These are phyloP conservation scores for Sminthurides bifidus DNA, from an alignment of 1,140 invertebrate species.

Conservation along the genomic window DNA sequence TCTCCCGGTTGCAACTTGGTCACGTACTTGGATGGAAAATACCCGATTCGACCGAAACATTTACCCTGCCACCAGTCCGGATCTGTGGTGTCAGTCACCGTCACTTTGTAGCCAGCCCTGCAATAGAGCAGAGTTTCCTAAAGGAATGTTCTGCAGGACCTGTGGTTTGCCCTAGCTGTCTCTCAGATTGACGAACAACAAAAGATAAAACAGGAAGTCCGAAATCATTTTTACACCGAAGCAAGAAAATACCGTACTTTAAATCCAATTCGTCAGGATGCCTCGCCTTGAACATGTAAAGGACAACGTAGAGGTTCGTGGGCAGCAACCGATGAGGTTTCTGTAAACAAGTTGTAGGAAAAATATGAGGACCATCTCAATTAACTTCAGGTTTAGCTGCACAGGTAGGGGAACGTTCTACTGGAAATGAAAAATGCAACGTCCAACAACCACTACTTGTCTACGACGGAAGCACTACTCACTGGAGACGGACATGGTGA, in stretches of 20 bases:
- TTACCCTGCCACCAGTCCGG: slow-evolving; percentile 96
- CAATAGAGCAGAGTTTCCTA: slow-evolving; percentile 22
- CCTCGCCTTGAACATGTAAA: slow-evolving; percentile 88
- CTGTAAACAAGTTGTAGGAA: too few relatives aligned
- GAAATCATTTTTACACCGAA: too few relatives aligned
- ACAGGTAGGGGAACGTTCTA: too few relatives aligned
- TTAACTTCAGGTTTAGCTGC: too few relatives aligned
- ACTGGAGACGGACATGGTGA: slow-evolving; percentile 82
- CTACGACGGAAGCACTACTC: slow-evolving; percentile 28
- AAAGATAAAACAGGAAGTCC: too few relatives aligned
- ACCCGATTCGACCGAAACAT: slow-evolving; percentile 71
- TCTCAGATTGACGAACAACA: too few relatives aligned
- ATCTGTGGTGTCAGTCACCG: slow-evolving; percentile 44
- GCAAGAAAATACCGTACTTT: slow-evolving; percentile 56
- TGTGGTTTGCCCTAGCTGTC: too few relatives aligned
- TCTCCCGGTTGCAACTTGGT: slow-evolving; percentile 78
- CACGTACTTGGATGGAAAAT: slow-evolving; percentile 89
- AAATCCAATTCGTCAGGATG: slow-evolving; percentile 88
- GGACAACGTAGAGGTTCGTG: slow-evolving; percentile 82
- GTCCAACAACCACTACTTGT: too few relatives aligned
- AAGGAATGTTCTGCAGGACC: too few relatives aligned
- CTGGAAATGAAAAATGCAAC: too few relatives aligned
- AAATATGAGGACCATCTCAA: too few relatives aligned
- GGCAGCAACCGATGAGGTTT: slow-evolving; percentile 72
- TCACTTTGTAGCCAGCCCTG: slow-evolving; percentile 86